phyloP scores from a whole-genome alignment of 2,888 invertebrate genomes.

The Brachyptera putata region DNA sequence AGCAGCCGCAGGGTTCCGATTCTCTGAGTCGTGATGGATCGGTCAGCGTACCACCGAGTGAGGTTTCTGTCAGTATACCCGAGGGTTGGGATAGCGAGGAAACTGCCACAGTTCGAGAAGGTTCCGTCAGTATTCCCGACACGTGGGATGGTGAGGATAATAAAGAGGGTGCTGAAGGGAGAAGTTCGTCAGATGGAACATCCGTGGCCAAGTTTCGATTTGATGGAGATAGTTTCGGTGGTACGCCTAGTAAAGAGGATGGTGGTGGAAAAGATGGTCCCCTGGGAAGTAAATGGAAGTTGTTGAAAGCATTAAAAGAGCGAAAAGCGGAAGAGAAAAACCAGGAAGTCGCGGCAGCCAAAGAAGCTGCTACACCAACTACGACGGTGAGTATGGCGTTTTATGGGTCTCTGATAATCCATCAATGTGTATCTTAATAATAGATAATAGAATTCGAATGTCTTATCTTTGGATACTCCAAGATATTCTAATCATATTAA shows the following conservation, averaged over 20 bases:
- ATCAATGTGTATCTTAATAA: too few relatives aligned
- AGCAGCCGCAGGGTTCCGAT: conserved; percentile 42
- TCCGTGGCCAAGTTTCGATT: conserved; percentile 49
- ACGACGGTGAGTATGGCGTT: conserved; percentile 20
- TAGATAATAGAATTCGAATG: too few relatives aligned
- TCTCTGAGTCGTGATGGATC: conserved; percentile 45
- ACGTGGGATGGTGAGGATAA: conserved; percentile 34
- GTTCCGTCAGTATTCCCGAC: conserved; percentile 34
- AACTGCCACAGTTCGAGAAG: conserved; percentile 43
- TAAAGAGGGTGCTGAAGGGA: conserved; percentile 40
- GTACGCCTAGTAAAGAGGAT: conserved; percentile 38
- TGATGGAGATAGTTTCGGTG: conserved; percentile 38
- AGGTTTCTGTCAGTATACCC: conserved; percentile 44
- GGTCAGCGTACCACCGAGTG: conserved; percentile 45
- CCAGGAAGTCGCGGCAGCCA: conserved; percentile 61
- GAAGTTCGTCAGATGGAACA: conserved; percentile 36
- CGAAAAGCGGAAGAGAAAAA: conserved; percentile 83
- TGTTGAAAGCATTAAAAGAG: conserved; percentile 83
- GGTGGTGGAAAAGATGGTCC: conserved; percentile 50
- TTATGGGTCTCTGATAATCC: neutral
- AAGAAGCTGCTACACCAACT: conserved; percentile 48
- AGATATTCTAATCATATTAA: too few relatives aligned
- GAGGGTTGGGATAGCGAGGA: conserved; percentile 46
- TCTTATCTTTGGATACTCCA: too few relatives aligned
- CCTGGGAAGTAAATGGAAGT: conserved; percentile 84